A percentile compares a stretch with the other conserved stretches of the same genome.
Evolutionary conservation across 2,888 invertebrate genomes (phyloP).

Genomic region (Melieria picta): DNA sequence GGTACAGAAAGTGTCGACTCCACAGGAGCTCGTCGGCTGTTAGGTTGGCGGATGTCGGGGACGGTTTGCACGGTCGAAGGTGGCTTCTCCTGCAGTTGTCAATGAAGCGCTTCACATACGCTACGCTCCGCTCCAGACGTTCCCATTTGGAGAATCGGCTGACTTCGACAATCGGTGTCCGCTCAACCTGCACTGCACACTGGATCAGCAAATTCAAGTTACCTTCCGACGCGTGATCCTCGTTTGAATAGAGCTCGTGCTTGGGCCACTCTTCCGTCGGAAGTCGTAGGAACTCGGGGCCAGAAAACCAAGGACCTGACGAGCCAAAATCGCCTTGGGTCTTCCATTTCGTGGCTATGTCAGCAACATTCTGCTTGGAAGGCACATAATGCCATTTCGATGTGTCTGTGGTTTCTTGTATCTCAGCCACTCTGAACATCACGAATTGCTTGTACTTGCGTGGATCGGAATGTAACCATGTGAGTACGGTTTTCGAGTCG

Average conservation of each 20-base stretch:
- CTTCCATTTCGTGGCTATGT: constrained; percentile 40
- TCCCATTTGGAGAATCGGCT: constrained; percentile 6
- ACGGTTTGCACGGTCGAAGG: no score
- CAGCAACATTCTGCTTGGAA: constrained; percentile 40
- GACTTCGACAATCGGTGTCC: background rate
- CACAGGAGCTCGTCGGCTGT: background rate
- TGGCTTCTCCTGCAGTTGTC: background rate
- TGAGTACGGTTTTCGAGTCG: constrained; percentile 41
- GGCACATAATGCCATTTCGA: constrained; percentile 36
- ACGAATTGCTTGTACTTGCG: constrained; percentile 42
- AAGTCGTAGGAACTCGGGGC: constrained; percentile 36
- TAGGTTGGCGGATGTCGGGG: no score
- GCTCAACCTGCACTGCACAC: no score
- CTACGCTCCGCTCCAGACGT: constrained; percentile 5
- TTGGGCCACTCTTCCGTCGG: constrained; percentile 13
- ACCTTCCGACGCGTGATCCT: background rate
- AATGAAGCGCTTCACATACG: constrained; percentile 10
- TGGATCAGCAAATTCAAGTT: background rate
- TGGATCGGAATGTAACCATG: constrained; percentile 45
- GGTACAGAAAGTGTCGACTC: constrained; percentile 10
- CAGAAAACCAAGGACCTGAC: constrained; percentile 28
- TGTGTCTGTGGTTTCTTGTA: constrained; percentile 38
- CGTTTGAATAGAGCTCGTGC: background rate
- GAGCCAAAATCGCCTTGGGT: background rate
- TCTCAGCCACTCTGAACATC: constrained; percentile 39